Conservation (phyloP, 2,797 vertebrate genomes). For the Tenualosa thibaudeaui region DNA sequence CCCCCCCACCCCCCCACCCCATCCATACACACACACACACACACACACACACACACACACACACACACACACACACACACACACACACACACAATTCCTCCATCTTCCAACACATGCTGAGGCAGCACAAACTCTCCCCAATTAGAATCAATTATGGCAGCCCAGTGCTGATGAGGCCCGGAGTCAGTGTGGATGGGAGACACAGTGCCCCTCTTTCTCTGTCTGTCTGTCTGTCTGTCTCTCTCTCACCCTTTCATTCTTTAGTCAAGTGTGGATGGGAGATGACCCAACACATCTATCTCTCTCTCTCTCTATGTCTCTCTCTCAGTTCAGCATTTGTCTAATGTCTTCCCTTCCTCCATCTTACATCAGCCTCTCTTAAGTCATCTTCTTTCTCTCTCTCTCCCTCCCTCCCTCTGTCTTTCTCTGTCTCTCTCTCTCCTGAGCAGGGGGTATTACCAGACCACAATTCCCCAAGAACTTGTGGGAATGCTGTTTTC, state of each 20-base stretch:
- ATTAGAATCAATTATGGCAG: conserved; percentile 64
- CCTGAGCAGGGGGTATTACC: not conserved
- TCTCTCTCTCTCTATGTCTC: conserved; percentile 26
- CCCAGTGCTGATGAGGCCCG: conserved; percentile 51
- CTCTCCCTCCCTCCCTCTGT: conserved; percentile 29
- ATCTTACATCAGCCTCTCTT: conserved; percentile 30
- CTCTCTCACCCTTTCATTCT: conserved; percentile 29
- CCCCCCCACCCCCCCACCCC: no score
- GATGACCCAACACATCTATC: not conserved
- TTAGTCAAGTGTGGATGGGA: no score
- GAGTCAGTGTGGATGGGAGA: no score
- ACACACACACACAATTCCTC: no score
- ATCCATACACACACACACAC: no score
- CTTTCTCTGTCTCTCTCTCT: conserved; percentile 30
- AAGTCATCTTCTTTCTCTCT: conserved; percentile 32
- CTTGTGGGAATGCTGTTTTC: conserved; percentile 44
- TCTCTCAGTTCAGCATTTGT: not conserved
- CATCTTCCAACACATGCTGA: conserved; percentile 29
- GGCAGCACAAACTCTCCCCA: conserved; percentile 58
- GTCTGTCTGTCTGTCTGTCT: conserved; percentile 31
- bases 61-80: no score
- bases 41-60: no score
- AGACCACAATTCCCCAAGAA: conserved; percentile 12
- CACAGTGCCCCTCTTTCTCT: conserved; percentile 10
- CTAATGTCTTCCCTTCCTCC: conserved; percentile 1